A percentile compares a stretch with the other conserved stretches of the same genome.
Evolutionary conservation across 2,113 vertebrate species (phyloP).

Genomic region (cattle (Bos taurus)): ARS-UCD2.0 NC_037352.1:24653001-24653500

Average conservation of each 20-base stretch:
- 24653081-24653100: neutral
- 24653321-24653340: neutral
- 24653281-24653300: neutral
- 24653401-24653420: neutral
- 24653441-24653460: neutral
- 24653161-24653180: neutral
- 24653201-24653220: neutral
- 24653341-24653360: fast-evolving
- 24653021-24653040: neutral
- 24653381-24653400: fast-evolving
- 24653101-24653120: fast-evolving
- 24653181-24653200: neutral
- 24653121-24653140: neutral
- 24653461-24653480: neutral
- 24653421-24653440: neutral
- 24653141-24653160: neutral
- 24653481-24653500: neutral
- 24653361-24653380: neutral
- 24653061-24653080: neutral
- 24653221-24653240: neutral
- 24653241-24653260: neutral
- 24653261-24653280: neutral
- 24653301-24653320: too few relatives aligned
- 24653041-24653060: neutral
- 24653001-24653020: neutral